A percentile compares a stretch with the other conserved stretches of the same genome.
phyloP scores from a whole-genome alignment of 1,140 invertebrate species.

The Formica selysi region DNA sequence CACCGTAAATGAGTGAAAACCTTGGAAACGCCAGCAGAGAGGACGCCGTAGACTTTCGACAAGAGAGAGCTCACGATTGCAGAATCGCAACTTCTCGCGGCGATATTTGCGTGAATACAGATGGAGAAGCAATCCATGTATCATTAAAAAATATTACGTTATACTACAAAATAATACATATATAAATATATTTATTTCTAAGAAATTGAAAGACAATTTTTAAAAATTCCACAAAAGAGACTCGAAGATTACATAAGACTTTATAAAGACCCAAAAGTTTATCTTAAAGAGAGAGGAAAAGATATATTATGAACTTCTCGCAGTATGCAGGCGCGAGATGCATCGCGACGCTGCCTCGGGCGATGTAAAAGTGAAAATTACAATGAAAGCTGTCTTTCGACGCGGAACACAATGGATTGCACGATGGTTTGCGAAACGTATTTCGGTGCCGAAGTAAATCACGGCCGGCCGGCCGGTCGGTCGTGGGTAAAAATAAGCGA shows the following conservation, averaged over 20 bases:
- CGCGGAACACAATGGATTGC: conserved; percentile 51
- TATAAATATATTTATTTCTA: neutral
- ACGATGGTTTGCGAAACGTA: conserved; percentile 59
- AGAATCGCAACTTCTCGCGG: neutral
- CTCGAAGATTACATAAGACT: neutral
- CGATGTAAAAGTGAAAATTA: conserved; percentile 60
- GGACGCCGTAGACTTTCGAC: neutral
- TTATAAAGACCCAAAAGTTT: too few species aligned
- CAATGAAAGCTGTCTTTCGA: conserved; percentile 57
- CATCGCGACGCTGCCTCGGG: neutral
- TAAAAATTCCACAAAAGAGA: neutral
- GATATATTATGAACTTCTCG: neutral
- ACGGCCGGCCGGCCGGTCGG: conserved; percentile 19
- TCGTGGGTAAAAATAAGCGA: conserved; percentile 61
- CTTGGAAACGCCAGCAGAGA: conserved; percentile 20
- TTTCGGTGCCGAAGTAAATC: conserved; percentile 69
- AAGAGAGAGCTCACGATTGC: neutral
- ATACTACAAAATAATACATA: neutral
- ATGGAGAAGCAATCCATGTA: neutral
- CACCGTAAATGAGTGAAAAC: conserved; percentile 57
- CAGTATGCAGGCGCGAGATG: neutral
- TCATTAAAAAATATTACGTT: neutral
- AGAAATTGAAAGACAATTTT: neutral
- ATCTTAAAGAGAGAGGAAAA: conserved; percentile 11
- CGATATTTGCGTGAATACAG: neutral